Evolutionary conservation across 1,140 invertebrate species (phyloP).

Genomic region (Acromyrmex charruanus): DNA sequence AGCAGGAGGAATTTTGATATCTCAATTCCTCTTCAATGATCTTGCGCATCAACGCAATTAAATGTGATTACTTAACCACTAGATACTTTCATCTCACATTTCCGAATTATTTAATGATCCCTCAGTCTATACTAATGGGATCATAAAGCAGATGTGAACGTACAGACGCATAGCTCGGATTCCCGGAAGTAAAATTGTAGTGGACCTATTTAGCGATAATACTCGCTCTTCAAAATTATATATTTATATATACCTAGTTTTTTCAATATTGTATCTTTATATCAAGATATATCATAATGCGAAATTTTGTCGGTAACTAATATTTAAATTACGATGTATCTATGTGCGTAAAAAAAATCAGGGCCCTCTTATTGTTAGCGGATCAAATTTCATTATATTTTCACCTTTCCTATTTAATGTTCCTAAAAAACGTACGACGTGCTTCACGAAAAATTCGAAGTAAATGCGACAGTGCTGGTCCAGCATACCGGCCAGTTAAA

Average conservation of each 20-base stretch:
- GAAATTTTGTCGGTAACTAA: constrained; percentile 8
- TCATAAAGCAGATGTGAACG: constrained; percentile 26
- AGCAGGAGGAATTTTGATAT: constrained; percentile 15
- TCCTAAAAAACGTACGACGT: neutral
- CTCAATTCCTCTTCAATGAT: constrained; percentile 2
- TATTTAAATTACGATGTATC: neutral
- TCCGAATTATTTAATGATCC: constrained; percentile 47
- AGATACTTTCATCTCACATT: constrained; percentile 77
- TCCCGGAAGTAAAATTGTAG: constrained; percentile 30
- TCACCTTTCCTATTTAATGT: neutral
- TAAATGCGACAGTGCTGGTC: constrained; percentile 57
- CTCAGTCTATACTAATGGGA: neutral
- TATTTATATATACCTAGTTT: constrained; percentile 16
- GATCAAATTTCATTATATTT: constrained; percentile 4
- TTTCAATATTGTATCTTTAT: constrained; percentile 13
- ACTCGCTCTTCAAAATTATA: constrained; percentile 9
- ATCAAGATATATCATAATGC: constrained; percentile 14
- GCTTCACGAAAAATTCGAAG: constrained; percentile 16
- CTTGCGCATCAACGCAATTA: constrained; percentile 20
- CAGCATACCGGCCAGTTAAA: constrained; percentile 60
- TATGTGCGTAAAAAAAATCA: neutral
- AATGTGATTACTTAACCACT: constrained; percentile 63
- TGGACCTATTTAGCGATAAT: constrained; percentile 6
- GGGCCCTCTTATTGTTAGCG: neutral
- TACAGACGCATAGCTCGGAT: constrained; percentile 27